Evolutionary conservation across 2,113 vertebrate genomes (phyloP).

Genomic region (Potamarius usumacintae): DNA sequence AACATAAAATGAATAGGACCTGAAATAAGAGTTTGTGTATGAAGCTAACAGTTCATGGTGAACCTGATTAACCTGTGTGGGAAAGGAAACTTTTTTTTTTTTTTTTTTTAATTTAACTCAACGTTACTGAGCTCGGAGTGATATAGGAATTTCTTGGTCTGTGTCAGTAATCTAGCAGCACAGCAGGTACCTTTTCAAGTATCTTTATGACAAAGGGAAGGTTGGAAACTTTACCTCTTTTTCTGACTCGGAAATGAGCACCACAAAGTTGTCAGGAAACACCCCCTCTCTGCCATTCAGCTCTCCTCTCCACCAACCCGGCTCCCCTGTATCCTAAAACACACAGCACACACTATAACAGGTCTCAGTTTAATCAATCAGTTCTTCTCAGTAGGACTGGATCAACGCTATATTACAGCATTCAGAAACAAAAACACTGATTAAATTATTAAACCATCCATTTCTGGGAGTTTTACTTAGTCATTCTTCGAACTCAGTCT

Average conservation of each 20-base stretch:
- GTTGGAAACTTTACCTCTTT: conserved; percentile 81
- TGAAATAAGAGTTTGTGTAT: background rate
- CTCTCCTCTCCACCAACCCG: conserved; percentile 93
- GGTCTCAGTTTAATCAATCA: background rate
- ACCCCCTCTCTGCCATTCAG: conserved; percentile 86
- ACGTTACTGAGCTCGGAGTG: too few species aligned
- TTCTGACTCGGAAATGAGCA: conserved; percentile 79
- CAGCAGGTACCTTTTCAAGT: background rate
- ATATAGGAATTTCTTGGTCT: too few species aligned
- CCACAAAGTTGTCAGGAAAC: conserved; percentile 91
- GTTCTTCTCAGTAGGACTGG: background rate
- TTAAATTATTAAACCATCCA: too few species aligned
- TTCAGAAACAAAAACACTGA: background rate
- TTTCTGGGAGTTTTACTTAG: too few species aligned
- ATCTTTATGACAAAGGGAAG: background rate
- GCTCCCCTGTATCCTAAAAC: conserved; percentile 87
- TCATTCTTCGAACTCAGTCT: background rate
- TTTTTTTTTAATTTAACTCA: too few species aligned
- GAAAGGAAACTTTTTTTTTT: too few species aligned
- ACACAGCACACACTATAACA: background rate
- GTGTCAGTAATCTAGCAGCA: too few species aligned
- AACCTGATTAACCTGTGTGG: background rate
- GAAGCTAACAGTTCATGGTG: background rate
- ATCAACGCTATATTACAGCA: background rate
- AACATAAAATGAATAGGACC: background rate